Base-by-base conservation (phyloP, 92 coral and sea anemone genomes). In the Epizoanthus ramosus region DNA sequence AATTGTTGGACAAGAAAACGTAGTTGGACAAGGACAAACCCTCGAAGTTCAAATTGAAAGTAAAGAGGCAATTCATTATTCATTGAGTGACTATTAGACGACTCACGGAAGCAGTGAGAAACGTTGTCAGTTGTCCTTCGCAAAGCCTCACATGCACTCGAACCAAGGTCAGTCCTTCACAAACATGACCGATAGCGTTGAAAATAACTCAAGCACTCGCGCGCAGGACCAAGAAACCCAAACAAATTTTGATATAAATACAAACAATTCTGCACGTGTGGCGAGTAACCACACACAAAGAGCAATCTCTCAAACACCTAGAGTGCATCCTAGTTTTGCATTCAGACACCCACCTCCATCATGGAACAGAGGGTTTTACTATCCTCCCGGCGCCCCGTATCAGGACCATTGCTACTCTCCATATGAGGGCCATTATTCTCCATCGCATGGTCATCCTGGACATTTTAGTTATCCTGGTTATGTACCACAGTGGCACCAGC, bases 161-260 rank as follows among this genome's bases (percentile, higher is more conserved):
- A 41, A 9, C 68, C 59, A 83, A 37, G 79, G 41, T 80, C 63
- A 25, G 13, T 21, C 21, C 31, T 33, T 80, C 10, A 28, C 31
- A 53, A 80, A 57, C 85, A 93, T 93, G 94, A 90, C 90, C 41
- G 91, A 89, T 31, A 85, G 83, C 66, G 71, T 87, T n/a, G 90
- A 82, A 66, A 79, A 80, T 56, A 31, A 83, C 59, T 80, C 92
- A 16, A 87, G 73, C 21, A 84, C 75, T 70, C 88, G 90, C 35
- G 94, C 94, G 24, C 97, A 93, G 13, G 98, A 93, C 74, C 94
- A 86, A 80, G 98, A 91, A 93, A 93, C 98, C 87, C 98, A 93
- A 93, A 93, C 98, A 87, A 87, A 80, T 37, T 91, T 93, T 75
- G 98, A 93, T 59, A 69, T 89, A 58, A 93, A 60, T 81, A 89